Conservation (phyloP, 2,888 invertebrate genomes). For the Camponotus fellah region DNA sequence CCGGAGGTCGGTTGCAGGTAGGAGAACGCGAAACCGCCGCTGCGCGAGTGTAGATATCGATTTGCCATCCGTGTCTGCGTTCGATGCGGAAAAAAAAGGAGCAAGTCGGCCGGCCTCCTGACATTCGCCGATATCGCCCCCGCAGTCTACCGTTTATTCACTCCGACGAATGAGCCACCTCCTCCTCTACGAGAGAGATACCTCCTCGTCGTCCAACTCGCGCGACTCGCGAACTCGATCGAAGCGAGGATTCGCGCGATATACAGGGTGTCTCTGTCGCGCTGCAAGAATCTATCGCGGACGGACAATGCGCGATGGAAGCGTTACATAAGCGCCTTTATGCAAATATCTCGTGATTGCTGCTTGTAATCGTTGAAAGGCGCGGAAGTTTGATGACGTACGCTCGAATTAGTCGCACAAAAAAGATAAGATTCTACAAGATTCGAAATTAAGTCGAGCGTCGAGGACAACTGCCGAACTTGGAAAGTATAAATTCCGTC, state of each 20-base stretch:
- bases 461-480: not conserved
- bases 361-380: not conserved
- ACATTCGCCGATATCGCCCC: conserved; percentile 72
- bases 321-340: not conserved
- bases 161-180: conserved; percentile 55
- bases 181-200: conserved; percentile 20
- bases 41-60: conserved; percentile 75
- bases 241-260: conserved; percentile 5
- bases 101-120: conserved; percentile 72
- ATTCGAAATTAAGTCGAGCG: not conserved
- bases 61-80: conserved; percentile 75
- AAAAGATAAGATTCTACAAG: not conserved
- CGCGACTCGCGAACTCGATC: conserved; percentile 30
- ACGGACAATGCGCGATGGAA: not conserved
- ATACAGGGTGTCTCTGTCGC: not conserved
- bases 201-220: conserved; percentile 1
- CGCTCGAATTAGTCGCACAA: not conserved
- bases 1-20: conserved; percentile 65
- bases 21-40: conserved; percentile 72
- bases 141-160: conserved; percentile 68
- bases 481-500: not conserved
- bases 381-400: not conserved
- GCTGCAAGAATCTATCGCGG: not conserved
- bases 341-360: not conserved
- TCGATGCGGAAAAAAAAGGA: conserved; percentile 69